phyloP scores from a whole-genome alignment of 2,888 invertebrate species.

The Lasioglossum lativentre region DNA sequence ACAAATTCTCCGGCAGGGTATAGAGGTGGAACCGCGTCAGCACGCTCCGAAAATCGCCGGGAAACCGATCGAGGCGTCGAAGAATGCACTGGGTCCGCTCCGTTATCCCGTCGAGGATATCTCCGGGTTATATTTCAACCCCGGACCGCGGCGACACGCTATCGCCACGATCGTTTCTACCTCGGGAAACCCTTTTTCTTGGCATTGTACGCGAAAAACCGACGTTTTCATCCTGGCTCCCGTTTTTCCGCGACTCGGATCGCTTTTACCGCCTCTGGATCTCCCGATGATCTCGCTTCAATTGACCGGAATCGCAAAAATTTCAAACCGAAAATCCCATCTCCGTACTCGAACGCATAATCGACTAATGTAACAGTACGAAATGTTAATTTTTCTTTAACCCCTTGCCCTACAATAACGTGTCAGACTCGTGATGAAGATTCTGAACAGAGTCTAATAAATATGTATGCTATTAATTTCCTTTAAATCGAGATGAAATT shows the following conservation, averaged over 20 bases:
- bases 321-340: background rate
- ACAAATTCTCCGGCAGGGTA: background rate
- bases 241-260: slow-evolving; percentile 24
- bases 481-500: too few relatives aligned
- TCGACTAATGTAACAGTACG: background rate
- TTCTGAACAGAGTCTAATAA: too few relatives aligned
- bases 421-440: too few relatives aligned
- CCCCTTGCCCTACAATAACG: too few relatives aligned
- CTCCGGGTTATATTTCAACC: slow-evolving; percentile 43
- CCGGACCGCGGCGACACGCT: background rate
- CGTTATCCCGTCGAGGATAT: slow-evolving; percentile 30
- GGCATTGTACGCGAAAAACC: slow-evolving; percentile 42
- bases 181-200: slow-evolving; percentile 29
- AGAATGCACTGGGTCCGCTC: slow-evolving; percentile 10
- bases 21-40: background rate
- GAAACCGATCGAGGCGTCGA: slow-evolving; percentile 21
- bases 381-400: background rate
- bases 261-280: background rate
- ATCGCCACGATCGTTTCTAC: background rate
- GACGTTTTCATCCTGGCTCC: slow-evolving; percentile 24
- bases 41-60: background rate
- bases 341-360: background rate
- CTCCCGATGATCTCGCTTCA: background rate
- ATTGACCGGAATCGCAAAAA: background rate
- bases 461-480: too few relatives aligned